Base-by-base conservation (phyloP, 2,113 vertebrate genomes). In the Triplophysa tibetana region DNA sequence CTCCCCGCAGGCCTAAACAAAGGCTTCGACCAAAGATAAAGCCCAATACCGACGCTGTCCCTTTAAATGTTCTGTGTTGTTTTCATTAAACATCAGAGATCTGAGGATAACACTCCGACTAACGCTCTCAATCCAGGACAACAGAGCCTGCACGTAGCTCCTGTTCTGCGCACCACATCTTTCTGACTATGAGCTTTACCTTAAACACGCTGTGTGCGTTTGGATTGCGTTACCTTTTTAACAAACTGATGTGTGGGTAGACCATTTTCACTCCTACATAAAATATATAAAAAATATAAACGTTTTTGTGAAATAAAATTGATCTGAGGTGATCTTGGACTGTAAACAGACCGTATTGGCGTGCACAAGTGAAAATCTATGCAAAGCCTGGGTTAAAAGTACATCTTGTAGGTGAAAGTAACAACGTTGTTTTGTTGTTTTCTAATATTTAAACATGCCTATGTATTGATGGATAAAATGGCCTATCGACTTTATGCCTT, bases 1-100 rank as follows among this genome's bases (percentile, higher is more conserved):
- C 79, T 81, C 33, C 54, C 38, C 10, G 24, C 45, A 81, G 73
- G 68, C 82, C 52, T 19, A 24, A n/a, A n/a, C n/a, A n/a, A 50
- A 41, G 63, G 62, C 19, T 81, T 68, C 52, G 14, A 3, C 17
- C 17, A 16, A 72, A 74, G 43, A 63, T 52, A 24, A 16, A 29
- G 60, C 4, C 29, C 3, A 29, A 29, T 29, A 29, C 29, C 4
- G 29, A 29, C 0, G 29, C 29, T 4, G 29, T 29, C 3, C 3
- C 29, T 29, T 29, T 6, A 10, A 38, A 8, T 14, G 13, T 21
- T 12, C 50, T 38, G 33, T 38, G 33, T 38, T 38, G 6, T 38
- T 38, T 38, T 38, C 33, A 38, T 38, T 38, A 38, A 38, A 29
- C 29, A 29, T 29, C 29, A 29, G 3, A 29, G 29, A 29, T 29